Percentiles rank a stretch among this genome's conserved stretches.
Conservation (phyloP, 2,888 invertebrate species). For the Drosophila histrio region DNA sequence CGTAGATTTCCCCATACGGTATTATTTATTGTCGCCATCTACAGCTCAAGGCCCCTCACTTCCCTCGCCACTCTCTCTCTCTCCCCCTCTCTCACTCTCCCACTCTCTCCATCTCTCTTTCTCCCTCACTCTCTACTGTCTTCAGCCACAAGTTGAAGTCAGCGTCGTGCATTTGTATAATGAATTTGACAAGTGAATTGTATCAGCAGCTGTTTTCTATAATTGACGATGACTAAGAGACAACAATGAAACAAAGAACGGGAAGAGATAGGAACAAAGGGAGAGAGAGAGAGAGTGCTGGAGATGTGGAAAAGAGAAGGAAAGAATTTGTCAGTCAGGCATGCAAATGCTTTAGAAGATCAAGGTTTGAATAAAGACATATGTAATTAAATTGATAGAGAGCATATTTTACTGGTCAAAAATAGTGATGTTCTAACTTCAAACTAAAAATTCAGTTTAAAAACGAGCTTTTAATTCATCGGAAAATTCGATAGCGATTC, state of each 20-base stretch:
- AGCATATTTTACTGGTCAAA: too few species aligned
- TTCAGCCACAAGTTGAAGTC: slow-evolving; percentile 8
- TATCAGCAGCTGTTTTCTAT: slow-evolving; percentile 51
- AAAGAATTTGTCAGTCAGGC: background rate
- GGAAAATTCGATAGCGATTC: too few species aligned
- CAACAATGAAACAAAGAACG: slow-evolving; percentile 7
- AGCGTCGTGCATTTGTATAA: slow-evolving; percentile 61
- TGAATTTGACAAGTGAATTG: slow-evolving; percentile 64
- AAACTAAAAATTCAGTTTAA: too few species aligned
- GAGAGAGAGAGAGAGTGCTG: background rate
- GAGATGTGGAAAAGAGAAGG: background rate
- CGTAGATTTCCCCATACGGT: slow-evolving; percentile 66
- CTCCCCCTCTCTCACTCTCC: background rate
- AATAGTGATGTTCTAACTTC: too few species aligned
- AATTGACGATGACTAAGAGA: slow-evolving; percentile 42
- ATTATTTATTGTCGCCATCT: slow-evolving; percentile 68
- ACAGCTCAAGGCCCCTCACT: background rate
- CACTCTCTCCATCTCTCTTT: background rate
- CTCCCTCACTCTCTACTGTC: background rate
- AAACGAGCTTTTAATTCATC: too few species aligned
- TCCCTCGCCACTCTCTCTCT: background rate
- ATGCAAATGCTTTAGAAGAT: background rate
- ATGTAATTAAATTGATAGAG: background rate
- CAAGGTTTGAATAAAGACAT: background rate
- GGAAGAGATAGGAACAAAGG: background rate